Evolutionary conservation across 2,797 vertebrate species (phyloP), one percentile per base, ranked within the genome.

Genomic region (Acanthurus leucopareius): DNA sequence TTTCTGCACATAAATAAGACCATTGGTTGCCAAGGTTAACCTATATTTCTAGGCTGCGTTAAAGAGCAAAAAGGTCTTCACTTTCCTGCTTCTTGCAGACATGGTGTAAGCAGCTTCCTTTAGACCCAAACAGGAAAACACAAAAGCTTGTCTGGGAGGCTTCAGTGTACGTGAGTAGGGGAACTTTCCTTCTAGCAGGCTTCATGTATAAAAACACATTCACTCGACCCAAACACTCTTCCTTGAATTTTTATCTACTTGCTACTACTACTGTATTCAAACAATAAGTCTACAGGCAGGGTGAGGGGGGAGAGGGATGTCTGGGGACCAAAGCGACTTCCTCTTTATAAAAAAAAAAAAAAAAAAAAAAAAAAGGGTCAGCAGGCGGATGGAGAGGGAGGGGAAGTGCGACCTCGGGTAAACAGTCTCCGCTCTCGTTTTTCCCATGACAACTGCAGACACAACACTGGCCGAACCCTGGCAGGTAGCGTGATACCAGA

Each of bases 281-380:
- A 94, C 92, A 93, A 93, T 93, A 85, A 49, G 92, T 89, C 85
- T 82, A 70, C 60, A 22, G 75, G 69, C 79, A 15, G 73, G 59
- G 45, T 51, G 42, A 40, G 58, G 52, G 52, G 77, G 77, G 49
- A 20, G 65, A 16, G 80, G 82, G 76, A 57, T 66, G 89, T 90
- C 90, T 91, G 89, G 89, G 89, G 88, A 85, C 80, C 49, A n/a
- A 58, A 89, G 73, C 38, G 77, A 93, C 92, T 94, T 94, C 93
- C 92, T 91, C 80, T 84, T 52, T 57, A 85, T 77, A n/a, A n/a
- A n/a, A 90, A 88, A 88, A 25, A 25, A 25, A 32, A 32, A 32
- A 32, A 3, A 7, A 71, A 69, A 60, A 59, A 35, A 60, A 88
- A 85, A 85, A 70, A 14, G 32, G 63, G 66, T 79, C 60, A 35